Evolutionary conservation across 2,113 vertebrate genomes (phyloP), one percentile per base, ranked within the genome.

Genomic region (Turnix velox): DNA sequence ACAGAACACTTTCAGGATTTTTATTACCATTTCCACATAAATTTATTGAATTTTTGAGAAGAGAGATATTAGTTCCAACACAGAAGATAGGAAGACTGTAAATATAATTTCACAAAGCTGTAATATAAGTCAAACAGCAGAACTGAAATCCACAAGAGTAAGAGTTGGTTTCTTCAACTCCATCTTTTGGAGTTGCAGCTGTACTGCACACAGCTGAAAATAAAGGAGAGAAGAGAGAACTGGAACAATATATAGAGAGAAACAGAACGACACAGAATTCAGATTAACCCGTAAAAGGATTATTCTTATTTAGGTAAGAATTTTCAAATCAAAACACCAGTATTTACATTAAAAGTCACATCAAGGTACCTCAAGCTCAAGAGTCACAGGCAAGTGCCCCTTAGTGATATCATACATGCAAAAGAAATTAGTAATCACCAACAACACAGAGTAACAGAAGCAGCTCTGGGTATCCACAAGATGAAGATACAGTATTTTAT

Each of bases 181-280:
- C 42, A 68, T 12, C 37, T 68, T 82, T 62, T 67, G 19, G n/a
- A n/a, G n/a, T n/a, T n/a, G n/a, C n/a, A n/a, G n/a, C 37, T 12
- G 43, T 27, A 33, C 11, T 1, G 0, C 7, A 62, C 10, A 22
- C 16, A 69, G 69, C 20, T 84, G 27, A 33, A 81, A 84, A 90
- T 3, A 11, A 83, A 37, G 30, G 42, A 48, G 42, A 67, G 73
- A 54, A 67, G 42, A 62, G 23, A 58, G 63, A 71, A 73, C 20
- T 9, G 71, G 17, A 48, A 31, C 13, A 59, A 45, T 2, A 45
- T 1, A 61, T 0, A 33, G 4, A 58, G 5, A 42, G 23, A 65
- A 69, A 74, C 0, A 33, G 12, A 35, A 37, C 0, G 0, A 63
- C 6, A n/a, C 0, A 28, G 12, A 92, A 49, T 20, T 45, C 35